phyloP scores from a whole-genome alignment of 2,797 vertebrate species.

The Hippocampus kuda region DNA sequence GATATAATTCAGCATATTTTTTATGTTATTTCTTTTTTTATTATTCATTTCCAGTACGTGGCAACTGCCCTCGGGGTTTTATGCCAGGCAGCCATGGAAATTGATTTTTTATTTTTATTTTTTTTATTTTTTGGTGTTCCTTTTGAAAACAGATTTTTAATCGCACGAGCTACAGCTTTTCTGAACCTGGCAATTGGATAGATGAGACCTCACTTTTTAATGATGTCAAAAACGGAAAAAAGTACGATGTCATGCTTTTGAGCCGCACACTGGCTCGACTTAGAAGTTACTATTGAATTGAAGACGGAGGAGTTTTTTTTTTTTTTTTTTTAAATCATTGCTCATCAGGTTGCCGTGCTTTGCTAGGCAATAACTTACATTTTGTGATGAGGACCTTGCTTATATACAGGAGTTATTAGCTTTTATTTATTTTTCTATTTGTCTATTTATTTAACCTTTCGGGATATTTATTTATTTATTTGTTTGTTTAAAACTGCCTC shows the following conservation, averaged over 20 bases:
- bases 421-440: background rate
- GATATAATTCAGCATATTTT: constrained; percentile 10
- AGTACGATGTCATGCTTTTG: background rate
- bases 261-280: background rate
- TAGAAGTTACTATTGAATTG: background rate
- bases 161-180: background rate
- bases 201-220: constrained; percentile 1
- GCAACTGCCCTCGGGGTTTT: background rate
- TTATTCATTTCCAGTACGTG: constrained; percentile 34
- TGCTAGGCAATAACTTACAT: background rate
- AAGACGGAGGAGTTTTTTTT: background rate
- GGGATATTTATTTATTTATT: background rate
- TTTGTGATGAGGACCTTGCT: background rate
- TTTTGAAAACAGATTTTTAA: background rate
- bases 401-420: too few relatives aligned
- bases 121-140: background rate
- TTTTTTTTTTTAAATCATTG: background rate
- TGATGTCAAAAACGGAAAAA: too few relatives aligned
- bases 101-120: background rate
- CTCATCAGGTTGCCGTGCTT: background rate
- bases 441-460: too few relatives aligned
- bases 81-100: background rate
- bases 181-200: background rate
- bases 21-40: constrained; percentile 8
- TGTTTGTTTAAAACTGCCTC: background rate